phyloP scores from a whole-genome alignment of 2,113 vertebrate species.

The Sinocyclocheilus maitianheensis region DNA sequence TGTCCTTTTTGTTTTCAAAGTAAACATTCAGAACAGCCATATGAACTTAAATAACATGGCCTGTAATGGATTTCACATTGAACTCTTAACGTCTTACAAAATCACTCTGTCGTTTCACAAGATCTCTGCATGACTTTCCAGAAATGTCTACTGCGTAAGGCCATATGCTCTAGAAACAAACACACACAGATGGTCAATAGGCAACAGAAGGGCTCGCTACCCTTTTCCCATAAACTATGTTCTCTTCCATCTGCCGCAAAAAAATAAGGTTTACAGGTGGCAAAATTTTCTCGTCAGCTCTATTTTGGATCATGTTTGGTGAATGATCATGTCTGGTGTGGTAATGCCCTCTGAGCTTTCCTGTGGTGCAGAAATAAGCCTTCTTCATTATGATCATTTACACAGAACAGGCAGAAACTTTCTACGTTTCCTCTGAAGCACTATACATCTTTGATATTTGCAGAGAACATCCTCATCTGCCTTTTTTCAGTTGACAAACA shows the following conservation, averaged over 20 bases:
- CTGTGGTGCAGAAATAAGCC: not conserved
- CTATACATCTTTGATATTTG: slow-evolving; percentile 7
- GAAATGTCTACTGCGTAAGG: not conserved
- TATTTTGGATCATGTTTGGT: slow-evolving; percentile 25
- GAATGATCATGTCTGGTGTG: not conserved
- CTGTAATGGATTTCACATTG: slow-evolving; percentile 15
- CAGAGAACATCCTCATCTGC: not conserved
- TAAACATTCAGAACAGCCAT: not conserved
- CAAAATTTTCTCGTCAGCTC: not conserved
- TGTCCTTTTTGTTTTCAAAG: slow-evolving; percentile 25
- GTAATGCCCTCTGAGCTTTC: slow-evolving; percentile 10
- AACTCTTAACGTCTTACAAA: not conserved
- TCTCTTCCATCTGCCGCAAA: slow-evolving; percentile 37
- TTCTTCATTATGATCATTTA: slow-evolving; percentile 1
- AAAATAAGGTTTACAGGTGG: slow-evolving; percentile 36
- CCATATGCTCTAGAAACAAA: slow-evolving; percentile 39
- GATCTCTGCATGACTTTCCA: slow-evolving; percentile 37
- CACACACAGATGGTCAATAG: slow-evolving; percentile 24
- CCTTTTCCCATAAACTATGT: slow-evolving; percentile 29
- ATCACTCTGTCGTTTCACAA: not conserved
- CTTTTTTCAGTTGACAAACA: slow-evolving; percentile 4
- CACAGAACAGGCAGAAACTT: slow-evolving; percentile 5
- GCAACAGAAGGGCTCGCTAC: slow-evolving; percentile 8
- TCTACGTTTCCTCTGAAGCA: not conserved
- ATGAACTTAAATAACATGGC: not conserved